phyloP scores from a whole-genome alignment of 2,888 invertebrate genomes.

The Archaeoteleia sp. region DNA sequence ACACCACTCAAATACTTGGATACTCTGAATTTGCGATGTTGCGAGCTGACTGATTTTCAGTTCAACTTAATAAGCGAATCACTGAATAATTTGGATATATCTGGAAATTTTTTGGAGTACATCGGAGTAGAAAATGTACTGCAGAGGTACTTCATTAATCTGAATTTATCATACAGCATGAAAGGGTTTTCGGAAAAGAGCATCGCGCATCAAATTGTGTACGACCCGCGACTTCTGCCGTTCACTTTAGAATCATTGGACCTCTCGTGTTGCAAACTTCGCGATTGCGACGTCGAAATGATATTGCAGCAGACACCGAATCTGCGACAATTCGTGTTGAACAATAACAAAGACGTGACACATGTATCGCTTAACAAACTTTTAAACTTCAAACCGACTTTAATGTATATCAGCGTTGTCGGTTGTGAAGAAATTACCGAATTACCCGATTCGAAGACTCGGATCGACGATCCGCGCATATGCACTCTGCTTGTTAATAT shows the following conservation, averaged over 20 bases:
- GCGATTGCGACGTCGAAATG: slow-evolving; percentile 61
- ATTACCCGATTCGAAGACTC: slow-evolving; percentile 56
- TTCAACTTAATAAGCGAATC: slow-evolving; percentile 52
- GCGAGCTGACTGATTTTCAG: slow-evolving; percentile 61
- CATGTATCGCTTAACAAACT: slow-evolving; percentile 57
- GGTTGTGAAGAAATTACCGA: slow-evolving; percentile 62
- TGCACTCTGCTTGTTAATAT: slow-evolving; percentile 66
- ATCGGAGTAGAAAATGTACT: slow-evolving; percentile 56
- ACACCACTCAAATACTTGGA: slow-evolving; percentile 64
- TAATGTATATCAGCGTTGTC: slow-evolving; percentile 63
- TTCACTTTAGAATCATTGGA: slow-evolving; percentile 65
- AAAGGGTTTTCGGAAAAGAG: slow-evolving; percentile 27
- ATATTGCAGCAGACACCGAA: slow-evolving; percentile 63
- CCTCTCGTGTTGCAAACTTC: slow-evolving; percentile 63
- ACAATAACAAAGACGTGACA: slow-evolving; percentile 64
- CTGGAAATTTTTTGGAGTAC: slow-evolving; percentile 65
- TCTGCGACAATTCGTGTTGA: slow-evolving; percentile 62
- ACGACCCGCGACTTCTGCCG: slow-evolving; percentile 54
- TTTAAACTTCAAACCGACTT: slow-evolving; percentile 62
- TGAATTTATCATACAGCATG: slow-evolving; percentile 65
- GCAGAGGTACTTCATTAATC: slow-evolving; percentile 64
- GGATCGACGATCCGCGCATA: slow-evolving; percentile 60
- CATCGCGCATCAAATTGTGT: slow-evolving; percentile 49
- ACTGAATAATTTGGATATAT: slow-evolving; percentile 66
- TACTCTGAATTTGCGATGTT: slow-evolving; percentile 67